phyloP scores from a whole-genome alignment of 1,140 invertebrate genomes.

The Helicoverpa armigera region DNA sequence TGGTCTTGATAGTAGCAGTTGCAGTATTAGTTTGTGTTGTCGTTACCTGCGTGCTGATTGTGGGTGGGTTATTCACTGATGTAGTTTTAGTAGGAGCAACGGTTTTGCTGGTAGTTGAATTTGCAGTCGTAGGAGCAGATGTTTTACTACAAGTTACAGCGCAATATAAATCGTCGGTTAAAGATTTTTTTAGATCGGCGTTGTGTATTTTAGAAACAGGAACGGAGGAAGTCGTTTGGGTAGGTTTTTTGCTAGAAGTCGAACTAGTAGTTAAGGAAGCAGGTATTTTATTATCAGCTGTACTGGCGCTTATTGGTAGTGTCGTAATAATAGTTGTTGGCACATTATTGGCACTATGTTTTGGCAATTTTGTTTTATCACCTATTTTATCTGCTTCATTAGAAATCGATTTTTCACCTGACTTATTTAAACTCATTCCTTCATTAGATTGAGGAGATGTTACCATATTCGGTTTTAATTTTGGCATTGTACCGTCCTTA shows the following conservation, averaged over 20 bases:
- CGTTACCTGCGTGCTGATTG: neutral
- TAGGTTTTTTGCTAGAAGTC: too few species aligned
- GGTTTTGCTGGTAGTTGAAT: too few species aligned
- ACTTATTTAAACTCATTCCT: neutral
- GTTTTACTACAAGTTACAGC: too few species aligned
- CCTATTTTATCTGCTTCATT: slow-evolving; percentile 4
- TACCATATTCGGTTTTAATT: slow-evolving; percentile 6
- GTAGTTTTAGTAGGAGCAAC: slow-evolving; percentile 4
- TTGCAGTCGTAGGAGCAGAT: too few species aligned
- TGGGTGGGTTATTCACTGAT: neutral
- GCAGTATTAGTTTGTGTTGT: neutral
- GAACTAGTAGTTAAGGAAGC: neutral
- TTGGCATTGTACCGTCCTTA: slow-evolving; percentile 54
- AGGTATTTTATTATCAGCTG: neutral
- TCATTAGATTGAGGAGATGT: neutral
- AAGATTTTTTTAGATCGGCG: too few species aligned
- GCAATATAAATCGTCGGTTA: too few species aligned
- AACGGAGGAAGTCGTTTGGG: too few species aligned
- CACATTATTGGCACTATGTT: slow-evolving; percentile 35
- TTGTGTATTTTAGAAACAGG: too few species aligned
- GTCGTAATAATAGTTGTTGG: slow-evolving; percentile 7
- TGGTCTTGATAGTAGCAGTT: neutral
- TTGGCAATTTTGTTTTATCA: slow-evolving; percentile 48
- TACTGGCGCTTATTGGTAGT: neutral
- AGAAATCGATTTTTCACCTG: neutral